phyloP scores from a whole-genome alignment of 2,113 vertebrate genomes.

The Diphyllodes magnificus region DNA sequence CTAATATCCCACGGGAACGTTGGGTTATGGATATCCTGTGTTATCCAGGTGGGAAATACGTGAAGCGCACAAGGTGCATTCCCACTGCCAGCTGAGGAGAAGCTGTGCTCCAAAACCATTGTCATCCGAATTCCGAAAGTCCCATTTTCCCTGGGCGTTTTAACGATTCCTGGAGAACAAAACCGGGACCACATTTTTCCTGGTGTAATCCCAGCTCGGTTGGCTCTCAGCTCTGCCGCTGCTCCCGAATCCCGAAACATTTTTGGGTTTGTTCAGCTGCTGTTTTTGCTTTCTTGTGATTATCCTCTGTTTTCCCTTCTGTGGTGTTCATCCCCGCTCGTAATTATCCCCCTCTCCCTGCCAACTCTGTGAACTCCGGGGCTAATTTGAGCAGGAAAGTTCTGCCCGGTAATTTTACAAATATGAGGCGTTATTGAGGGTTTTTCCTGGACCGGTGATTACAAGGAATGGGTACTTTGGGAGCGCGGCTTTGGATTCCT shows the following conservation, averaged over 20 bases:
- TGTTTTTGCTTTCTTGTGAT: conserved; percentile 5
- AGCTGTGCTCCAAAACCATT: fast-evolving
- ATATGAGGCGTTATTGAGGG: neutral
- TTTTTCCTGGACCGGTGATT: conserved; percentile 9
- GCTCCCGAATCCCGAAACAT: neutral
- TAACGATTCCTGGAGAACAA: neutral
- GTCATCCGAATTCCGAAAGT: neutral
- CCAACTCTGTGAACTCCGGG: conserved; percentile 42
- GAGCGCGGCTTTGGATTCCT: neutral
- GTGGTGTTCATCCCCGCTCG: neutral
- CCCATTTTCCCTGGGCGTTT: neutral
- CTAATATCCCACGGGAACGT: fast-evolving
- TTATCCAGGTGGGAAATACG: fast-evolving
- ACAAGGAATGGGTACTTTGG: neutral
- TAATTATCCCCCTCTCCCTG: conserved; percentile 1
- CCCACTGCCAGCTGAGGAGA: neutral
- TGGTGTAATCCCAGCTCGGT: fast-evolving
- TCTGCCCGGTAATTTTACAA: conserved; percentile 9
- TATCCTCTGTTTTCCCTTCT: conserved; percentile 1
- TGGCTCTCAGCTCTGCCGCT: neutral
- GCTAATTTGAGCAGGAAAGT: conserved; percentile 1
- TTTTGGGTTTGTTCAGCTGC: neutral
- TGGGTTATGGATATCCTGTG: fast-evolving
- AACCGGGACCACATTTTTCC: fast-evolving
- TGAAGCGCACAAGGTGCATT: neutral